phyloP scores from a whole-genome alignment of 2,888 invertebrate genomes.

The Agonum fuliginosum region DNA sequence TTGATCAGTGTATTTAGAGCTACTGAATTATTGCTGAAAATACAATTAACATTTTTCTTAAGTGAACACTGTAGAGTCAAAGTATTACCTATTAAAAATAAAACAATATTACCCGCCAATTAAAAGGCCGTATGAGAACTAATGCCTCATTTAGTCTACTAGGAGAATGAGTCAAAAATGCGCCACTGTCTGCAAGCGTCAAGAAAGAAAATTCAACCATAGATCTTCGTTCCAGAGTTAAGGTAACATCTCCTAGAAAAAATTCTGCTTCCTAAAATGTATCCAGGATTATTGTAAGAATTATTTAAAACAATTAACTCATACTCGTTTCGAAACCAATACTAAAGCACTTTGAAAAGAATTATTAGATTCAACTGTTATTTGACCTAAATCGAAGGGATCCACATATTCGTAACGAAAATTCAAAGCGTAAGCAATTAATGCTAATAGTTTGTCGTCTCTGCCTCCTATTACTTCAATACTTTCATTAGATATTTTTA shows the following conservation, averaged over 20 bases:
- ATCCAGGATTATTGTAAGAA: constrained; percentile 6
- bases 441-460: constrained; percentile 80
- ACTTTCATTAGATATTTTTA: constrained; percentile 77
- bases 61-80: no score
- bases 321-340: constrained; percentile 81
- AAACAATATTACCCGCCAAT: constrained; percentile 80
- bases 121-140: constrained; percentile 83
- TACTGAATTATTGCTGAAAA: background rate
- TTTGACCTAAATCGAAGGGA: constrained; percentile 79
- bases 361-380: constrained; percentile 79
- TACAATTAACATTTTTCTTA: constrained; percentile 5
- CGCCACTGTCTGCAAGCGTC: constrained; percentile 85
- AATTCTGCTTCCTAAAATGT: constrained; percentile 81
- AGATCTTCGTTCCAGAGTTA: constrained; percentile 83
- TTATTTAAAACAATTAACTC: constrained; percentile 44
- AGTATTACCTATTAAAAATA: no score
- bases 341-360: constrained; percentile 84
- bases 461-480: constrained; percentile 81
- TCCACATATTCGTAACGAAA: constrained; percentile 84
- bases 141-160: constrained; percentile 83
- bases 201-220: constrained; percentile 86
- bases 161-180: constrained; percentile 85
- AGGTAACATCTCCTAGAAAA: constrained; percentile 84
- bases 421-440: constrained; percentile 81
- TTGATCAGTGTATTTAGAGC: no score